Base-by-base conservation (phyloP, 2,113 vertebrate species). In the Melanotaenia duboulayi region DNA sequence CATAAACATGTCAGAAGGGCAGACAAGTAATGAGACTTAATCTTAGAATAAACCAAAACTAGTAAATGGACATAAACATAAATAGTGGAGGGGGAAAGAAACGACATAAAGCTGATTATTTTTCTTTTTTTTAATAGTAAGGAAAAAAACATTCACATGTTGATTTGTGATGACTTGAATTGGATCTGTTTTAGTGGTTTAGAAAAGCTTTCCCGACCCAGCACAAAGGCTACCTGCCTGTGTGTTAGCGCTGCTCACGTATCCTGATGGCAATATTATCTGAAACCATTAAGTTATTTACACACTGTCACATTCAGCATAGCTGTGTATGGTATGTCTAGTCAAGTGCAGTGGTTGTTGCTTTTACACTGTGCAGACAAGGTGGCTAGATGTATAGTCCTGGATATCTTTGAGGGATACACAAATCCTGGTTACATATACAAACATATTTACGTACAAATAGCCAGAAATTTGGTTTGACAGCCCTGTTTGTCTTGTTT, bases 301-400 rank as follows among this genome's bases (percentile, higher is more conserved):
- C 81, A 86, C 88, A 85, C 85, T 68, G 72, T 85, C 79, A 78
- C 81, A 78, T 74, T 90, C 84, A 81, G 74, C 82, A 73, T 87
- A 66, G 87, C 82, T 81, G 81, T 85, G 85, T 82, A 75, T 86
- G 85, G 84, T 81, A 81, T 90, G 89, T 90, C 86, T 86, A 73
- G 85, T 91, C 82, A 65, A 84, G 85, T 90, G 82, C 85, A 86
- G 80, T 87, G 88, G 87, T 81, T 89, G 81, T 90, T 87, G 74
- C 87, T 86, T 73, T 85, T 90, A 90, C 86, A 87, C 86, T 87
- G 90, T 91, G 89, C 84, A 88, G 85, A 81, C 85, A 86, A 90
- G 78, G 87, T 88, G 84, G 82, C 87, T 92, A 82, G 74, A 88
- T 83, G 57, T 86, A 68, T 65, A 83, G 80, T 80, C 77, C 66